A percentile compares a stretch with the other conserved stretches of the same genome.
phyloP scores from a whole-genome alignment of 2,113 vertebrate species.

The Agapornis roseicollis region DNA sequence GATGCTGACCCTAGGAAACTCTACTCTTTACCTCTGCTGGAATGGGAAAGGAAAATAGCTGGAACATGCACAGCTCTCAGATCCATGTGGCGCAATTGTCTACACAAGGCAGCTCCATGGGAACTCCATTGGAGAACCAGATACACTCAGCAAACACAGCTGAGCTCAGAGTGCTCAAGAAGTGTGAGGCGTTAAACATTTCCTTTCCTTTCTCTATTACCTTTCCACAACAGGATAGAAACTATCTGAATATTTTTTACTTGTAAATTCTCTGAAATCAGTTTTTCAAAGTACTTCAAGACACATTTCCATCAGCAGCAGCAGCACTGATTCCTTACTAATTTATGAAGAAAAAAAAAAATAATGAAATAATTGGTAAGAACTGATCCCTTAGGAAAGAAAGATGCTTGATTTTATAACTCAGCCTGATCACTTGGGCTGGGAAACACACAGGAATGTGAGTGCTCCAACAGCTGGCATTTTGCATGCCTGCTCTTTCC shows the following conservation, averaged over 20 bases:
- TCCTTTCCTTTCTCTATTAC: background rate
- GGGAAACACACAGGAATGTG: background rate
- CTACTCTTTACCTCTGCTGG: slow-evolving; percentile 2
- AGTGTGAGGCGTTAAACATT: background rate
- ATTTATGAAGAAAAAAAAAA: background rate
- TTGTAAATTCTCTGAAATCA: background rate
- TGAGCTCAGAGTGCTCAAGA: background rate
- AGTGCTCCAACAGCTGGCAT: accelerated
- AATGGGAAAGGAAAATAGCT: background rate
- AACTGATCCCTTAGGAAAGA: background rate
- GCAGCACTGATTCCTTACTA: background rate
- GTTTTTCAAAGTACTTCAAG: background rate
- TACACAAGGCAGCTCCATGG: background rate
- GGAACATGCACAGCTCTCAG: background rate
- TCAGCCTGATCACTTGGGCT: background rate
- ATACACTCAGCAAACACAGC: background rate
- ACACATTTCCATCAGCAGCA: background rate
- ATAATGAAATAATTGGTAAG: background rate
- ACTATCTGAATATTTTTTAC: background rate
- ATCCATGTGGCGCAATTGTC: background rate
- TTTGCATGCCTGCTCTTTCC: background rate
- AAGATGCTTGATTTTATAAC: background rate
- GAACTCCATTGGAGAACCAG: background rate
- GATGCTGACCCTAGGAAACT: background rate
- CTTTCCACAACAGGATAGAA: background rate